Conservation (phyloP, 2,797 vertebrate genomes). For the Petrocephalus schoutedeni region DNA sequence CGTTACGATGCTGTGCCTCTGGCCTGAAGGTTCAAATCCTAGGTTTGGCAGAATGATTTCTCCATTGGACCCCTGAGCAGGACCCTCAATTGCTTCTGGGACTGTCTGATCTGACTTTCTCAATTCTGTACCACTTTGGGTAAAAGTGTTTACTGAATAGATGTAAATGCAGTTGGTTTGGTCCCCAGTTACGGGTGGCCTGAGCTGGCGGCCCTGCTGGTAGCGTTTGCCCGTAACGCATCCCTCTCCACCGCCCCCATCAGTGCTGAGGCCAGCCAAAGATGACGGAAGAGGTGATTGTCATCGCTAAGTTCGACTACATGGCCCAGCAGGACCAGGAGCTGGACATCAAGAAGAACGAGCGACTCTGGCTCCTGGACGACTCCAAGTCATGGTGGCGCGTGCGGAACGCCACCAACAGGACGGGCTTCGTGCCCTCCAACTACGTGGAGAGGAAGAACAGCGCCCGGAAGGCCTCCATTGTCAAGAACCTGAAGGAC, state of each 20-base stretch:
- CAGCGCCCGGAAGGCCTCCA: slow-evolving; percentile 83
- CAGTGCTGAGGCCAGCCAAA: slow-evolving; percentile 65
- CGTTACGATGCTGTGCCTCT: too few species aligned
- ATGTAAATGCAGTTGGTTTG: not conserved
- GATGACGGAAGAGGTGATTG: slow-evolving; percentile 91
- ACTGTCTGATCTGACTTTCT: not conserved
- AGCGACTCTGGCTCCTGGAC: slow-evolving; percentile 82
- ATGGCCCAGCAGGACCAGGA: slow-evolving; percentile 91
- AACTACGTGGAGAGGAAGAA: slow-evolving; percentile 91
- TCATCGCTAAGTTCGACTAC: slow-evolving; percentile 90
- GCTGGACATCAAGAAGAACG: slow-evolving; percentile 90
- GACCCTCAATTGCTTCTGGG: not conserved
- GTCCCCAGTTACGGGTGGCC: not conserved
- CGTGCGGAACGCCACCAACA: slow-evolving; percentile 84
- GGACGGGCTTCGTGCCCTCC: slow-evolving; percentile 86
- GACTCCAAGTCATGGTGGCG: slow-evolving; percentile 93
- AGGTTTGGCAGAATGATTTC: not conserved
- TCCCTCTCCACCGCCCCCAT: not conserved
- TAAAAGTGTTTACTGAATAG: not conserved
- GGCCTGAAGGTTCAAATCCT: too few species aligned
- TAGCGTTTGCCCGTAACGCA: too few species aligned
- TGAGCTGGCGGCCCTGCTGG: not conserved
- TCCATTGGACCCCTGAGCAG: not conserved
- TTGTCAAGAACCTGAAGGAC: slow-evolving; percentile 88
- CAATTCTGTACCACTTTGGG: not conserved